Conservation (phyloP, 1,140 invertebrate species). For the Drosophila guanche region DNA sequence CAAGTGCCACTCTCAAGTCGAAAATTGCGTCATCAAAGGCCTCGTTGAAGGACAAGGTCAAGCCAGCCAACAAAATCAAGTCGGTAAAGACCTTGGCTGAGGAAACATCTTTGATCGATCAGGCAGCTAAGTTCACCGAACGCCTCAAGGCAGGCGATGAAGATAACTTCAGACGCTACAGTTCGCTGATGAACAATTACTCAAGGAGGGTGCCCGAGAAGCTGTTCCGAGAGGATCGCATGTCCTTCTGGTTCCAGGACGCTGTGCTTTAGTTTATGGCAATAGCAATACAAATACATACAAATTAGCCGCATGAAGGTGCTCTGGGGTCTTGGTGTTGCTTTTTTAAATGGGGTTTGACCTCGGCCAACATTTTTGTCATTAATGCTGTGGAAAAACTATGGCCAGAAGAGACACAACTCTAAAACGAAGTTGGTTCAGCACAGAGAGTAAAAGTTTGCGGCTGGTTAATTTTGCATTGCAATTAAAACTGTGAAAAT, state of each 20-base stretch:
- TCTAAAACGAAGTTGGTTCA: background rate
- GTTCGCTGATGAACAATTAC: constrained; percentile 26
- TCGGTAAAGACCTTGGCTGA: background rate
- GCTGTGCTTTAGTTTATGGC: constrained; percentile 44
- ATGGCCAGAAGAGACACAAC: background rate
- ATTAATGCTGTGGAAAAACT: constrained; percentile 55
- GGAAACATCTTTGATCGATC: constrained; percentile 20
- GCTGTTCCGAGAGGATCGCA: constrained; percentile 46
- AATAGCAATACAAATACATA: no score
- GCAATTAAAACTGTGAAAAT: background rate
- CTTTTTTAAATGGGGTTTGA: background rate
- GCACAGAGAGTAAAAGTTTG: background rate
- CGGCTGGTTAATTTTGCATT: background rate
- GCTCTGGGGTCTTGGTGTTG: no score
- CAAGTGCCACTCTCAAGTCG: background rate
- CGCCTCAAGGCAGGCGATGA: constrained; percentile 62
- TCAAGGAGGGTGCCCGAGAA: constrained; percentile 34
- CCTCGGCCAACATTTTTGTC: constrained; percentile 54
- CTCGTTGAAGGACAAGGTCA: no score
- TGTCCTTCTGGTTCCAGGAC: constrained; percentile 63
- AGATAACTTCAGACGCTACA: constrained; percentile 40
- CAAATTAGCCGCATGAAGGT: constrained; percentile 20
- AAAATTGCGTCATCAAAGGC: background rate
- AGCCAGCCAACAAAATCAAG: background rate
- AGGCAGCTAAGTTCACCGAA: constrained; percentile 28